Evolutionary conservation across 2,888 invertebrate species (phyloP), one percentile per base, ranked within the genome.

Genomic region (Metacarcinus magister): DNA sequence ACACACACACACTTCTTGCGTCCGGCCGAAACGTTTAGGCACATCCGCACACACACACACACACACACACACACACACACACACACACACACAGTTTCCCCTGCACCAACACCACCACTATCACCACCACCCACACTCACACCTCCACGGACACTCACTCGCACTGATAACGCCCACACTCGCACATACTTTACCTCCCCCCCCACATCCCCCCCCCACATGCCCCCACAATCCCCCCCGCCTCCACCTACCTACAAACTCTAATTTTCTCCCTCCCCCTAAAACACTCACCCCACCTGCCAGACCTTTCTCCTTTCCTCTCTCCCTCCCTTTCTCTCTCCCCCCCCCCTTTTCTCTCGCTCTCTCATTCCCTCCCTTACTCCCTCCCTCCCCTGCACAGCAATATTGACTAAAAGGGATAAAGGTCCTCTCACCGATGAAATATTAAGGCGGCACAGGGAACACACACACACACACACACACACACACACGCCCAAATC

Each of bases 41-140:
- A 89, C 89, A 89, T n/a, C 13, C 89, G n/a, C 89, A 32, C 89
- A 32, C 89, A 32, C 89, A 32, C 89, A 89, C 89, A 89, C 89
- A 89, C 89, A 32, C 89, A 89, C 89, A 89, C 89, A 89, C 89
- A 89, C 89, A 89, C 89, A 89, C 89, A 89, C 89, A 89, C 89
- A 89, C 89, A 89, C 89, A 60, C 60, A 60, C 60, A 60, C 60
- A 60, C 60, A 60, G 0, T 1, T n/a, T 0, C 23, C 67, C 16
- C 0, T n/a, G 2, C 67, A 67, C n/a, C 67, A 0, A 1, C n/a
- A 54, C 67, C n/a, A 8, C n/a, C 60, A 60, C 60, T 16, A 10
- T 16, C 60, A 60, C 23, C 54, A 54, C 54, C 67, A 67, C 67
- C 19, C 2, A 8, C 67, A 67, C 67, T 23, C 10, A 10, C 67